Evolutionary conservation across 2,113 vertebrate species (phyloP).

Genomic region (Leucosticte australis): DNA sequence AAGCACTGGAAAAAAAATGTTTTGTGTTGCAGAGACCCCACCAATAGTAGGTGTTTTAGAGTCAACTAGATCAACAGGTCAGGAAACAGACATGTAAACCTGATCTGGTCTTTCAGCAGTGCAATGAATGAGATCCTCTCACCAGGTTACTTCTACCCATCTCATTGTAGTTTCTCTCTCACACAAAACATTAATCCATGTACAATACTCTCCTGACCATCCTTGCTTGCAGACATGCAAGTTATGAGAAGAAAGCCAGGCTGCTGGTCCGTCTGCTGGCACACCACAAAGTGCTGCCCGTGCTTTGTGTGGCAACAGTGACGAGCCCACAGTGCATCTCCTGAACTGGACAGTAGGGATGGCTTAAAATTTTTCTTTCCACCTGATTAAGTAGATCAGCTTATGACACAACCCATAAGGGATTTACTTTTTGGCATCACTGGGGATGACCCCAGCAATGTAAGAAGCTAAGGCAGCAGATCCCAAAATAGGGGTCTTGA

Average conservation of each 20-base stretch:
- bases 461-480: slow-evolving; percentile 15
- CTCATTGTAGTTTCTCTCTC: not conserved
- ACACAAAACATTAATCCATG: not conserved
- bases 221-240: not conserved
- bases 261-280: not conserved
- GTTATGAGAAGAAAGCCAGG: rapidly evolving
- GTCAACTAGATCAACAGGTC: not conserved
- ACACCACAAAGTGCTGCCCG: not conserved
- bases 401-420: not conserved
- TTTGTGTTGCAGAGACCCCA: not conserved
- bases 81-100: not conserved
- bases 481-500: slow-evolving; percentile 37
- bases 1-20: not conserved
- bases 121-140: not conserved
- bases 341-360: not conserved
- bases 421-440: not conserved
- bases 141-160: not conserved
- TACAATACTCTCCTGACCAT: not conserved
- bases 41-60: not conserved
- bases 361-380: not conserved
- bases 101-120: not conserved
- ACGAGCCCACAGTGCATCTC: rapidly evolving
- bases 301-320: not conserved
- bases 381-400: not conserved
- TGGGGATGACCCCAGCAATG: not conserved